Percentiles rank a stretch among this genome's conserved stretches.
These are phyloP conservation scores for Lasioglossum zephyrum DNA, from an alignment of 2,888 invertebrate species.

Conservation along the genomic window DNA sequence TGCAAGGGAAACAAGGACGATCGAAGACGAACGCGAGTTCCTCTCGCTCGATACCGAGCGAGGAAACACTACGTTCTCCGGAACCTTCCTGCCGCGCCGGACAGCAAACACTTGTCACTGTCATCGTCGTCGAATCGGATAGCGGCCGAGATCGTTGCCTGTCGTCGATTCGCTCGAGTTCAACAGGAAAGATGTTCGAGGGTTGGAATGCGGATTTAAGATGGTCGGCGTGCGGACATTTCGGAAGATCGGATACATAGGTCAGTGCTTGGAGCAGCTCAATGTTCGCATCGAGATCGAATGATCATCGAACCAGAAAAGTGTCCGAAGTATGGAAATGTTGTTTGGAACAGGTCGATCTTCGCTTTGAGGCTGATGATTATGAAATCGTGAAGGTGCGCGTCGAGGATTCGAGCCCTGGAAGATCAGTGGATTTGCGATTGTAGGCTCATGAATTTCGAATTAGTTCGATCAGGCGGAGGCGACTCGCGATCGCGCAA, in stretches of 20 bases:
- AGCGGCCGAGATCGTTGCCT: constrained; percentile 11
- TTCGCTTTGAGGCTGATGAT: too few species aligned
- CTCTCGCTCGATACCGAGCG: constrained; percentile 48
- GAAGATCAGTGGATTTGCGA: too few species aligned
- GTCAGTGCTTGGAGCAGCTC: background rate
- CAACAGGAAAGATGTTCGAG: too few species aligned
- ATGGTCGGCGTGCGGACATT: too few species aligned
- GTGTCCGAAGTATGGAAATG: background rate
- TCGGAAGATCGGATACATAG: too few species aligned
- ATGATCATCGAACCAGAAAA: background rate
- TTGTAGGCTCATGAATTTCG: too few species aligned
- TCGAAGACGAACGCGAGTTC: constrained; percentile 41
- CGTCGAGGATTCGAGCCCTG: too few species aligned
- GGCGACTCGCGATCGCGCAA: too few species aligned
- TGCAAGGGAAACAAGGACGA: constrained; percentile 55
- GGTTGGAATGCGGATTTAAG: background rate
- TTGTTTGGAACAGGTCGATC: background rate
- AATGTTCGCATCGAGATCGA: background rate
- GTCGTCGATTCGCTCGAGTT: background rate
- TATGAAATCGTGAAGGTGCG: too few species aligned
- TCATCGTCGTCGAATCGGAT: constrained; percentile 21
- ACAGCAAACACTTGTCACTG: constrained; percentile 37
- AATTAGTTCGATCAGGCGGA: too few species aligned
- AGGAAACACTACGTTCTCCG: constrained; percentile 34
- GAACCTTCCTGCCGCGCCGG: constrained; percentile 36